Evolutionary conservation across 2,113 vertebrate species (phyloP).

Genomic region (Cochlearius cochlearius): DNA sequence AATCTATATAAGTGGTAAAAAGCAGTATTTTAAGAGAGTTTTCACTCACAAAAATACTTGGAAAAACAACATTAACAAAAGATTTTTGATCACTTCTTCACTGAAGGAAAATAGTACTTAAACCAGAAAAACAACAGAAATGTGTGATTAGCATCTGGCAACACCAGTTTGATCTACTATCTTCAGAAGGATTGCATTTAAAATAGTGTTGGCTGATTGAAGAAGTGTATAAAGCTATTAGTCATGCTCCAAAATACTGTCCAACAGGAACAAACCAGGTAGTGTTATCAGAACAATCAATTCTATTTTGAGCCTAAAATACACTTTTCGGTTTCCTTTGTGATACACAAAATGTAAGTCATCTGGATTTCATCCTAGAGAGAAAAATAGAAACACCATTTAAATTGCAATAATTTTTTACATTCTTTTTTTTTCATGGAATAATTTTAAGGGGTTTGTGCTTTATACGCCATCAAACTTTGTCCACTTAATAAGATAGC

Average conservation of each 20-base stretch:
- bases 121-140: not conserved
- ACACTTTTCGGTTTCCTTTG: not conserved
- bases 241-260: not conserved
- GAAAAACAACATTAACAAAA: not conserved
- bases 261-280: not conserved
- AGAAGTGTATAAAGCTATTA: not conserved
- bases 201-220: not conserved
- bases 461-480: not conserved
- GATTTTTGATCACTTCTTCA: not conserved
- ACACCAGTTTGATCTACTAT: not conserved
- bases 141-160: not conserved
- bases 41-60: not conserved
- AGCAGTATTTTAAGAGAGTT: not conserved
- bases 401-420: not conserved
- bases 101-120: not conserved
- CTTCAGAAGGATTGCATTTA: not conserved
- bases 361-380: not conserved
- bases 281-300: not conserved
- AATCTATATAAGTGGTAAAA: not conserved
- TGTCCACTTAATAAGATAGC: not conserved
- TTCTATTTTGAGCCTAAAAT: not conserved
- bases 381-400: not conserved
- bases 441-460: not conserved
- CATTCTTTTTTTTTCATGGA: not conserved
- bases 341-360: not conserved